Percentiles rank a stretch among this genome's conserved stretches.
These are phyloP conservation scores for Cairina moschata DNA, from an alignment of 2,113 vertebrate species.

Conservation along the genomic window DNA sequence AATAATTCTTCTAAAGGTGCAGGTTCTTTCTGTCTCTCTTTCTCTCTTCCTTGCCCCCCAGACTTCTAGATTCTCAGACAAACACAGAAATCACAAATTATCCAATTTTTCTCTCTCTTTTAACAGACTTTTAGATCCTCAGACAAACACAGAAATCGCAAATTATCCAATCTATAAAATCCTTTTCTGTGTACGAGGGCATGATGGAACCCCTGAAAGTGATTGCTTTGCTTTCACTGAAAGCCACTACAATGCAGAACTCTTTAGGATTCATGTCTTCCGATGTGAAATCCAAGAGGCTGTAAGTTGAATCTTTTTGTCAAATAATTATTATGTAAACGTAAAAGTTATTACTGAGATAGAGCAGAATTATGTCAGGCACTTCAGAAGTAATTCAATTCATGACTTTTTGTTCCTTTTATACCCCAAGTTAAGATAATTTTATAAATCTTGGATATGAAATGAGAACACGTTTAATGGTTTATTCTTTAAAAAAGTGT, in stretches of 20 bases:
- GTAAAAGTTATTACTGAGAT: not conserved
- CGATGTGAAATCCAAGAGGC: conserved; percentile 98
- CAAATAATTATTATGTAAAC: not conserved
- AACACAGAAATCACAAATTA: conserved; percentile 96
- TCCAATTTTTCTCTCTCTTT: conserved; percentile 73
- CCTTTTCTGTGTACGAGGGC: conserved; percentile 96
- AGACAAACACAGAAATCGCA: conserved; percentile 92
- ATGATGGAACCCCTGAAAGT: conserved; percentile 93
- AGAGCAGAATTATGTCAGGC: not conserved
- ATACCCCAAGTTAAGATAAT: not conserved
- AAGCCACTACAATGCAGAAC: conserved; percentile 97
- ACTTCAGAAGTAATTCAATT: not conserved
- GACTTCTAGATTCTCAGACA: conserved; percentile 92
- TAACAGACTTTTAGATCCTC: conserved; percentile 92
- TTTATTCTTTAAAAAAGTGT: not conserved
- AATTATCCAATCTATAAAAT: conserved; percentile 99
- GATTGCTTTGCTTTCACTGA: conserved; percentile 99
- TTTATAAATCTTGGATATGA: not conserved
- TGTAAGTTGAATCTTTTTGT: conserved; percentile 79
- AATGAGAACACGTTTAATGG: not conserved
- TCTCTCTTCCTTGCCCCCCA: conserved; percentile 37
- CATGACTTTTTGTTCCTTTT: not conserved
- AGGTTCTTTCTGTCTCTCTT: not conserved
- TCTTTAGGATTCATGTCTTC: conserved; percentile 99
- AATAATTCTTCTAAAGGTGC: not conserved